These are phyloP conservation scores for Numida meleagris DNA, from an alignment of 2,113 vertebrate genomes.

Conservation along the genomic window DNA sequence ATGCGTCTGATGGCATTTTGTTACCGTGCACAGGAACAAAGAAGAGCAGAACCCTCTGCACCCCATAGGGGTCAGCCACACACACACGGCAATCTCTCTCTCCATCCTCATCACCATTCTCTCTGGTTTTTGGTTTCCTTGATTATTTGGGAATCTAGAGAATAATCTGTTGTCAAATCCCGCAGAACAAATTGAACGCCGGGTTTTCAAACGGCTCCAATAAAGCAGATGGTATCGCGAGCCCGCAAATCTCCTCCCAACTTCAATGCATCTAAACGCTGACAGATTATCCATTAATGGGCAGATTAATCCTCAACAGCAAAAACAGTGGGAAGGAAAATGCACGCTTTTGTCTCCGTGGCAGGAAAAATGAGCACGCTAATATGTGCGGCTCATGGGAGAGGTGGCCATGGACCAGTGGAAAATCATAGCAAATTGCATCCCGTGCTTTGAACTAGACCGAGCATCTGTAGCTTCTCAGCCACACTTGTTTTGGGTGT, in stretches of 20 bases:
- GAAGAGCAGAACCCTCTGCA: neutral
- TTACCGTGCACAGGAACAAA: neutral
- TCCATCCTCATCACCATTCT: neutral
- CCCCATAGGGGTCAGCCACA: neutral
- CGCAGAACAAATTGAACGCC: slow-evolving; percentile 84
- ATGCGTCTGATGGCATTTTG: neutral
- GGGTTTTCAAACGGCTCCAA: slow-evolving; percentile 80
- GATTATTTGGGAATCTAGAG: slow-evolving; percentile 86
- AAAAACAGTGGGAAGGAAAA: slow-evolving; percentile 65
- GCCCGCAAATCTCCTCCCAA: slow-evolving; percentile 80
- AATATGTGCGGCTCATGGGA: slow-evolving; percentile 26
- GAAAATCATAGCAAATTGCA: neutral
- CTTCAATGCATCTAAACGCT: slow-evolving; percentile 79
- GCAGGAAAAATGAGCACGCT: slow-evolving; percentile 23
- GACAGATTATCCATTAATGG: slow-evolving; percentile 82
- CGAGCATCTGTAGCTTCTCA: neutral
- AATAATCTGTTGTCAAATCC: slow-evolving; percentile 79
- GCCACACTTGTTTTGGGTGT: neutral
- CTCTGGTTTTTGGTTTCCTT: slow-evolving; percentile 69
- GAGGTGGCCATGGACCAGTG: neutral
- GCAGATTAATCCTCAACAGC: slow-evolving; percentile 83
- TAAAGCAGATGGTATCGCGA: slow-evolving; percentile 82
- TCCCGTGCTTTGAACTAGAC: neutral
- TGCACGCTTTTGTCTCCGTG: slow-evolving; percentile 54
- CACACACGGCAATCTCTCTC: neutral